Evolutionary conservation across 2,113 vertebrate species (phyloP).

Genomic region (Andinoacara biseriatus): DNA sequence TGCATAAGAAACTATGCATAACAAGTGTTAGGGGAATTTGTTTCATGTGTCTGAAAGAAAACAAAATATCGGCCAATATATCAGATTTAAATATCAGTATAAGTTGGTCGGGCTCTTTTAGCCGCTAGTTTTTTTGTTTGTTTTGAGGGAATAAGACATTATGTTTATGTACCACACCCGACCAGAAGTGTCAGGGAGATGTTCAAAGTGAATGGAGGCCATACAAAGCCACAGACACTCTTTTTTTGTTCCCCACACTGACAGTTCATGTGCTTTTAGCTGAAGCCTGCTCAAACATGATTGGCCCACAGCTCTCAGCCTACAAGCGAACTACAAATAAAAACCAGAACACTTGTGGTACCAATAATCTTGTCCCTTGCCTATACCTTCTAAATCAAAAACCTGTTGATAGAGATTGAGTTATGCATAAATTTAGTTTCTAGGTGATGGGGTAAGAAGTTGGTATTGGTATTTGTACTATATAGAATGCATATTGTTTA

Average conservation of each 20-base stretch:
- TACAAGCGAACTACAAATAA: background rate
- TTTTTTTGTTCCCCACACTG: background rate
- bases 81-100: background rate
- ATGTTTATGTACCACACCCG: background rate
- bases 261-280: background rate
- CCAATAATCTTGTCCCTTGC: background rate
- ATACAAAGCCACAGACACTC: background rate
- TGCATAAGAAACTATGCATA: no score
- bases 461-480: background rate
- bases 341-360: background rate
- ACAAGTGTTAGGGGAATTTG: no score
- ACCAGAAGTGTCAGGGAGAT: background rate
- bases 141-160: background rate
- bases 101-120: background rate
- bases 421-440: background rate
- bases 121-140: background rate
- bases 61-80: background rate
- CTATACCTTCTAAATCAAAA: background rate
- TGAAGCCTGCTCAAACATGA: background rate
- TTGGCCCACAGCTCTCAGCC: background rate
- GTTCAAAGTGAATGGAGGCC: background rate
- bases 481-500: background rate
- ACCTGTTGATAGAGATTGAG: background rate
- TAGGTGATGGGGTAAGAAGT: background rate
- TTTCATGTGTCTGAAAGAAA: background rate